Percentiles rank a stretch among this genome's conserved stretches.
These are phyloP conservation scores for Sebastes hubbsi DNA, from an alignment of 2,797 vertebrate species.

Conservation along the genomic window DNA sequence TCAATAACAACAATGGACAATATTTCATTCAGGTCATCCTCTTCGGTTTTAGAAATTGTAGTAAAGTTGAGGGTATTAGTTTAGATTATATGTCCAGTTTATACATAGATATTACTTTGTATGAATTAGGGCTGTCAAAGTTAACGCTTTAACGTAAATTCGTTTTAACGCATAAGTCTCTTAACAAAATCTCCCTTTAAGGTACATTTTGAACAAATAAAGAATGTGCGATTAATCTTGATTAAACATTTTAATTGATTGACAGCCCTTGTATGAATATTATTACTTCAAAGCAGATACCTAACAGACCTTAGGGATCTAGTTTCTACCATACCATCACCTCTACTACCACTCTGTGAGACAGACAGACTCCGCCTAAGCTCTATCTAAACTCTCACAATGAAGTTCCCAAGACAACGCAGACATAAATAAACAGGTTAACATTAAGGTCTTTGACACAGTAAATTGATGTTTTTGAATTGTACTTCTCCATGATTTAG, in stretches of 20 bases:
- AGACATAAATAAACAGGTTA: constrained; percentile 11
- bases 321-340: background rate
- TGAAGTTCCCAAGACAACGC: background rate
- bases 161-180: too few species aligned
- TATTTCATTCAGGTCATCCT: background rate
- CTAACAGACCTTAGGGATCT: background rate
- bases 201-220: too few species aligned
- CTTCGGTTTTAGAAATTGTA: background rate
- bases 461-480: constrained; percentile 66
- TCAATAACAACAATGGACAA: constrained; percentile 14
- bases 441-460: background rate
- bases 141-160: too few species aligned
- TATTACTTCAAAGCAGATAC: background rate
- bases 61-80: background rate
- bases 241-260: too few species aligned
- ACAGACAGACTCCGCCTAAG: background rate
- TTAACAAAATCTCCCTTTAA: too few species aligned
- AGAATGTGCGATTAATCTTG: too few species aligned
- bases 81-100: background rate
- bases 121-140: too few species aligned
- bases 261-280: background rate
- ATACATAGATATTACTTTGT: too few species aligned
- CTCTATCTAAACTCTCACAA: background rate
- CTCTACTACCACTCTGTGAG: background rate
- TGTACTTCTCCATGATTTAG: constrained; percentile 69